Evolutionary conservation across 2,113 vertebrate genomes (phyloP), one percentile per base, ranked within the genome.

Genomic region (Mastomys coucha): DNA sequence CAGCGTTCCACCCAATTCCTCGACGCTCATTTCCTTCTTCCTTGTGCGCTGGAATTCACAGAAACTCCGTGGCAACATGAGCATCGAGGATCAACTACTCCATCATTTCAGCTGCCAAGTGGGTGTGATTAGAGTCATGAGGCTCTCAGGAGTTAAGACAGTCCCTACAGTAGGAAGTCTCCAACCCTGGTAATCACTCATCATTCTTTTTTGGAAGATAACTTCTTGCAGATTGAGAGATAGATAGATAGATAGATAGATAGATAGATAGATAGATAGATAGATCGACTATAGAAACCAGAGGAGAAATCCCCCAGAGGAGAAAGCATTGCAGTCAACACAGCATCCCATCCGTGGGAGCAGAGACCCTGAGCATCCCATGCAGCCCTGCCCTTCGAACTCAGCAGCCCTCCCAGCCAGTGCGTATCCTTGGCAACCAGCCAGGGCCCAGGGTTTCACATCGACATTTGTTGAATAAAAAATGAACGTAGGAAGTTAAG

Each of bases 381-480:
- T 7, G 12, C 53, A 28, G 20, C 96, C 56, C 53, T 45, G 17
- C 81, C 91, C 88, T 81, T 76, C 26, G 20, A 67, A 76, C 9
- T 42, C 70, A 56, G 69, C 88, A 56, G 14, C 56, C 53, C 72
- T 78, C 42, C 77, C 63, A 73, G 53, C 53, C 56, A 42, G 84
- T 28, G n/a, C 53, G 63, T 88, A 85, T 91, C 96, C 96, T 42
- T 94, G 87, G 92, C 89, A 97, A 94, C 92, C 92, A 95, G 77
- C 80, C 89, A 80, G 72, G 88, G 56, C 70, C 63, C 77, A 12
- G 77, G 45, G 70, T 85, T 89, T 85, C 94, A 85, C 65, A 89
- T 67, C 77, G 42, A 86, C 94, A 85, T 89, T 85, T 85, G 88
- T 73, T 91, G 89, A 94, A 85, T 95, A 72, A 93, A 85, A 96